Base-by-base conservation (phyloP, 2,888 invertebrate genomes). In the Chydorus sphaericus region DNA sequence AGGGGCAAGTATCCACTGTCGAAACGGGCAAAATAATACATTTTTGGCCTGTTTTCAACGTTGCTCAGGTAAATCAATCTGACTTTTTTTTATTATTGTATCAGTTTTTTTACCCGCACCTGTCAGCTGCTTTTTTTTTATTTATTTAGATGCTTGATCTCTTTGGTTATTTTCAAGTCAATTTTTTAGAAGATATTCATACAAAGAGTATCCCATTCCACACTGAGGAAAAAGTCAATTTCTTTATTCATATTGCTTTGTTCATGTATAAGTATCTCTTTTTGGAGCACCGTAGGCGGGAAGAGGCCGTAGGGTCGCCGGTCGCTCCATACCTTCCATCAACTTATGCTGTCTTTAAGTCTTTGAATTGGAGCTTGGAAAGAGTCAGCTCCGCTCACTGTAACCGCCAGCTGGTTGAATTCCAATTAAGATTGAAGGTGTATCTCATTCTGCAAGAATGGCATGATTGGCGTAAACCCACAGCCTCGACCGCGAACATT, bases 21-120 rank as follows among this genome's bases (percentile, higher is more conserved):
- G 69, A 98, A 98, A 69, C 98, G 98, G 1, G 91, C 92, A 57
- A 98, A 74, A 72, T 98, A 97, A 68, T 96, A 97, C 91, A 96
- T 94, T 77, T 97, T 97, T n/a, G n/a, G n/a, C n/a, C n/a, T n/a
- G n/a, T n/a, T n/a, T n/a, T 91, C 92, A 67, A 93, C 73, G 68
- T 94, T 92, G 2, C 88, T 88, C 61, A 91, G 82, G 69, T 97
- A 98, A 48, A 81, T 77, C 48, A 96, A 77, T 26, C 82, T 78
- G 48, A 64, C 77, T 49, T 64, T 77, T 39, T 71, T 70, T 11
- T 90, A 93, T 51, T 80, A 84, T 49, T 85, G 76, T 33, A 76
- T 62, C 60, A 91, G 77, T 61, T 83, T 80, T 54, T 88, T 77
- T 36, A 91, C n/a, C 83, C 8, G 86, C 85, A 64, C 82, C 80